These are phyloP conservation scores for Falco cherrug DNA, from an alignment of 2,797 vertebrate species.

Conservation along the genomic window DNA sequence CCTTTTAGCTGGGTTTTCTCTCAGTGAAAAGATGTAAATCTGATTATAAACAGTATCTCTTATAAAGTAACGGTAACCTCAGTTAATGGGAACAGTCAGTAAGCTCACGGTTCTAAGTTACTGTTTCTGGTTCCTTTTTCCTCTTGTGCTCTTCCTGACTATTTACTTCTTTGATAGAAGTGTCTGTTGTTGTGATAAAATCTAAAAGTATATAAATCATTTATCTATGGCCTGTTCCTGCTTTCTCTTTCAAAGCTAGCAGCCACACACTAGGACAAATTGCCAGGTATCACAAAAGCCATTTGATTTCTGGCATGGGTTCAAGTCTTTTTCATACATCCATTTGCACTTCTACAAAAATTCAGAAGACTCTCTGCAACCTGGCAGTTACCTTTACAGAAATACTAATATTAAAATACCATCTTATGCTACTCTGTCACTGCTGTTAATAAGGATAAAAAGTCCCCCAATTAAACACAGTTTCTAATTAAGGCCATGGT, in stretches of 20 bases:
- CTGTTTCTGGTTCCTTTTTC: not conserved
- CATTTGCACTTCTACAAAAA: slow-evolving; percentile 15
- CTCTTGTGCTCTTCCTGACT: not conserved
- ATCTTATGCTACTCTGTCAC: slow-evolving; percentile 9
- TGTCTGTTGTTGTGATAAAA: slow-evolving; percentile 1
- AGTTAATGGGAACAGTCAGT: not conserved
- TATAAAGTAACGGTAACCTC: not conserved
- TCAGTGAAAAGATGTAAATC: not conserved
- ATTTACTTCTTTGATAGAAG: not conserved
- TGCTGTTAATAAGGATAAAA: slow-evolving; percentile 43
- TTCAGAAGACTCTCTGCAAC: not conserved
- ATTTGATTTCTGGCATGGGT: not conserved
- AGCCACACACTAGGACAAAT: not conserved
- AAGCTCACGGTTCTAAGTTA: not conserved
- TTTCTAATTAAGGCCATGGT: slow-evolving; percentile 42
- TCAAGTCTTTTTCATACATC: not conserved
- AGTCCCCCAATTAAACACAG: slow-evolving; percentile 25
- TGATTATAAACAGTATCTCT: not conserved
- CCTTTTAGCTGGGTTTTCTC: not conserved
- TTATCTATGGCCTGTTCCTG: not conserved
- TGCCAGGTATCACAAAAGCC: not conserved
- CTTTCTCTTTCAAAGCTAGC: not conserved
- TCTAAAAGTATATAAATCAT: not conserved
- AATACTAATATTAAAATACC: slow-evolving; percentile 30
- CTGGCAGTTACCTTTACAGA: not conserved